Conservation (phyloP, 2,797 vertebrate species). For the Mallotus villosus region DNA sequence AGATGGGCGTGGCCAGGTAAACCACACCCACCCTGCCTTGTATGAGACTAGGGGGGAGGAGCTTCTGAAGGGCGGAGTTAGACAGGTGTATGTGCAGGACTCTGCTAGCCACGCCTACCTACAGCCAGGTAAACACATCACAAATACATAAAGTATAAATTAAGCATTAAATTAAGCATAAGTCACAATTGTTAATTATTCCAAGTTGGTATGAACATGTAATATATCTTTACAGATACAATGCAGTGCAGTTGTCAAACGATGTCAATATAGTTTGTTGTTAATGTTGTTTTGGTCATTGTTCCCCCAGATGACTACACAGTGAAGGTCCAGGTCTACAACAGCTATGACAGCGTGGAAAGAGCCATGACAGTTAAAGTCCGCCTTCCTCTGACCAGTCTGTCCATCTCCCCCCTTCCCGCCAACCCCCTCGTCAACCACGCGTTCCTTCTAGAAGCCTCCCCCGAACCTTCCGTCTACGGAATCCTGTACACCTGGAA, state of each 20-base stretch:
- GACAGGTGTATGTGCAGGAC: constrained; percentile 62
- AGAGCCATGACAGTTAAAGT: constrained; percentile 48
- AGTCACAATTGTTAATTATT: too few species aligned
- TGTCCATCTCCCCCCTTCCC: constrained; percentile 57
- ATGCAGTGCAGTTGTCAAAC: background rate
- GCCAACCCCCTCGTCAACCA: constrained; percentile 46
- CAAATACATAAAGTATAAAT: too few species aligned
- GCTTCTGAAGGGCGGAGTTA: constrained; percentile 41
- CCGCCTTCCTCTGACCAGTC: constrained; percentile 51
- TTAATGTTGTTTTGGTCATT: constrained; percentile 3
- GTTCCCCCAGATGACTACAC: constrained; percentile 65
- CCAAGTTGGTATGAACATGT: too few species aligned
- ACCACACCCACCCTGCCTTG: constrained; percentile 55
- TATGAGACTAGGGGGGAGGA: constrained; percentile 42
- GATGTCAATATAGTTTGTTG: background rate
- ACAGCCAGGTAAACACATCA: constrained; percentile 65
- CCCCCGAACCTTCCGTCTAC: constrained; percentile 49
- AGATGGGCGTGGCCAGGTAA: constrained; percentile 54
- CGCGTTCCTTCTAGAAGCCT: constrained; percentile 62
- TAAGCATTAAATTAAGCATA: too few species aligned
- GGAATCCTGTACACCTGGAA: constrained; percentile 68
- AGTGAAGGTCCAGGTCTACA: constrained; percentile 66
- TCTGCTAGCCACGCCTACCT: constrained; percentile 64
- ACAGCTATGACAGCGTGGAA: constrained; percentile 51
- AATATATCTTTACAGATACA: background rate